Base-by-base conservation (phyloP, 2,113 vertebrate genomes). In the Dicrurus megarhynchus region DNA sequence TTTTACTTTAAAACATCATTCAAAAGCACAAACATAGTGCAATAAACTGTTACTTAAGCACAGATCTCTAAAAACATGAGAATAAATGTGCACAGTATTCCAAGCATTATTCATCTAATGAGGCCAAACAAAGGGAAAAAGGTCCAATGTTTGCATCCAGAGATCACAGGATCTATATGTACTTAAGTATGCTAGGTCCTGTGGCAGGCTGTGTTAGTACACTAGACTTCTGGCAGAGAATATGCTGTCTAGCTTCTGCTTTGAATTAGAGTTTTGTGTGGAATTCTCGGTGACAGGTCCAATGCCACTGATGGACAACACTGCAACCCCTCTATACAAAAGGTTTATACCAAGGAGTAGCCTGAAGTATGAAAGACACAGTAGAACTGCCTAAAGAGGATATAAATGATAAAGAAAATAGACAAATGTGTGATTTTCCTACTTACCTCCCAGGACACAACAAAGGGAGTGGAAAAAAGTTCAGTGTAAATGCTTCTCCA, bases 51-150 rank as follows among this genome's bases (percentile, higher is more conserved):
- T 65, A 9, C 55, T 78, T 59, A 41, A 35, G 16, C 8, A 32
- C 6, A 84, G 16, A 50, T 78, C 9, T 6, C 12, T 42, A 35
- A 71, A 77, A 79, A 4, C 1, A 20, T 33, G 23, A 67, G 16
- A 49, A 78, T 23, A 39, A 67, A 37, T 4, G 11, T 32, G 11
- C 3, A 17, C 2, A 1, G 7, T 44, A 64, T 52, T 52, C 18
- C 21, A 46, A 0, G 0, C 1, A 75, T 53, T 14, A 10, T 74
- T 70, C 23, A 47, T 11, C 4, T 63, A 61, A 35, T 17, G 49
- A 44, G 9, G 37, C 10, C 67, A 61, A 83, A 78, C 3, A 3
- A 23, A 64, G 7, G 3, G 13, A 11, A 26, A 23, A 17, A 56
- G 19, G 5, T 26, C n/a, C 32, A 61, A 6, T 39, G 33, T 57